Evolutionary conservation across 2,888 invertebrate genomes (phyloP).

Genomic region (Amiota minor): DNA sequence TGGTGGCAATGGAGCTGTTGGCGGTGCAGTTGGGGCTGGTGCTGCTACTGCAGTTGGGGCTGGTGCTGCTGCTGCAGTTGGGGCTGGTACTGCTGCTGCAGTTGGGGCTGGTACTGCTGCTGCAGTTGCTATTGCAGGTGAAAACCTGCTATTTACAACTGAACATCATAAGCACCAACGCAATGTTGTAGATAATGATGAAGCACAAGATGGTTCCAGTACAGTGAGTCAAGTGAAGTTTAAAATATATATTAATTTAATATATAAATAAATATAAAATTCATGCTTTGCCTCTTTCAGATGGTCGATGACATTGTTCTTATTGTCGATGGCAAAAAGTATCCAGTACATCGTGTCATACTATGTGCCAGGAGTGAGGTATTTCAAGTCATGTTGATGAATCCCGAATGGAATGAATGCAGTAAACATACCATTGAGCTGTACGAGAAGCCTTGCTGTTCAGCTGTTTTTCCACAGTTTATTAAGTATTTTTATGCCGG

Average conservation of each 20-base stretch:
- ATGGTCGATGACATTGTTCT: slow-evolving; percentile 92
- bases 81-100: too few relatives aligned
- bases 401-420: slow-evolving; percentile 93
- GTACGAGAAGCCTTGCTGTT: slow-evolving; percentile 89
- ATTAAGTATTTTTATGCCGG: slow-evolving; percentile 92
- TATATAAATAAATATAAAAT: background rate
- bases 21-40: slow-evolving; percentile 22
- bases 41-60: too few relatives aligned
- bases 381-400: slow-evolving; percentile 97
- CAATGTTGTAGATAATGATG: slow-evolving; percentile 54
- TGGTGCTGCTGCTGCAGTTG: too few relatives aligned
- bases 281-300: slow-evolving; percentile 73
- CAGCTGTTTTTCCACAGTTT: slow-evolving; percentile 89
- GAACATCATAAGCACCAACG: slow-evolving; percentile 59
- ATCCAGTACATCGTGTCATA: slow-evolving; percentile 91
- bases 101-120: too few relatives aligned
- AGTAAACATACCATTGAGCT: slow-evolving; percentile 87
- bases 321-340: slow-evolving; percentile 86
- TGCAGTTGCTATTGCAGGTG: slow-evolving; percentile 22
- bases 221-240: slow-evolving; percentile 50
- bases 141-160: slow-evolving; percentile 41
- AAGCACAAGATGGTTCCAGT: slow-evolving; percentile 56
- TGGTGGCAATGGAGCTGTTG: too few relatives aligned
- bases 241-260: background rate
- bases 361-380: slow-evolving; percentile 96